Evolutionary conservation across 1,140 invertebrate genomes (phyloP).

Genomic region (Tetramorium simillimum): DNA sequence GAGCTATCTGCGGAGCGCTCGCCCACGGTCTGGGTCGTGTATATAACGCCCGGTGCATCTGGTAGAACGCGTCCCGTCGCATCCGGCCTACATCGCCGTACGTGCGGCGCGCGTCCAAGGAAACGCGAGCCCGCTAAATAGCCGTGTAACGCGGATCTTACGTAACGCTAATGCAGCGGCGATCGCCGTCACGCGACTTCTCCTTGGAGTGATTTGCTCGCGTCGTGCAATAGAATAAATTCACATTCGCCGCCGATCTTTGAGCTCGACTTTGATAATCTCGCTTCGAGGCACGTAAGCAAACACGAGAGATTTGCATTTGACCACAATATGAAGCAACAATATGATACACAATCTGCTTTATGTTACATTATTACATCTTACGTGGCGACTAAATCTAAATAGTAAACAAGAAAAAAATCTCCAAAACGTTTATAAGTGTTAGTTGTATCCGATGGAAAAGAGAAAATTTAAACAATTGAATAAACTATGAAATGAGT

Average conservation of each 20-base stretch:
- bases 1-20: slow-evolving; percentile 57
- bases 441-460: not conserved
- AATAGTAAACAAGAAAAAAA: not conserved
- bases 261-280: not conserved
- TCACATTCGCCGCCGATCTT: not conserved
- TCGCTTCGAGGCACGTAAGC: not conserved
- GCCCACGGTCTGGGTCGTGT: slow-evolving; percentile 66
- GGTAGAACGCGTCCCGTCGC: slow-evolving; percentile 33
- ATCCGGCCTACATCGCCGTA: slow-evolving; percentile 40
- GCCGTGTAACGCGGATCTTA: slow-evolving; percentile 37
- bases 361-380: not conserved
- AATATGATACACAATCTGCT: not conserved
- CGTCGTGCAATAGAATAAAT: not conserved
- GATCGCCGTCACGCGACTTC: slow-evolving; percentile 48
- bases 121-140: slow-evolving; percentile 50
- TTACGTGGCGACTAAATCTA: not conserved
- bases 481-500: not conserved
- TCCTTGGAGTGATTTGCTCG: slow-evolving; percentile 37
- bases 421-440: not conserved
- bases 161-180: slow-evolving; percentile 28
- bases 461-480: not conserved
- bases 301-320: not conserved
- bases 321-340: not conserved
- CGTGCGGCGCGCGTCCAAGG: slow-evolving; percentile 26
- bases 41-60: slow-evolving; percentile 50